phyloP scores from a whole-genome alignment of 2,113 vertebrate species.

The Peromyscus polionotus region DNA sequence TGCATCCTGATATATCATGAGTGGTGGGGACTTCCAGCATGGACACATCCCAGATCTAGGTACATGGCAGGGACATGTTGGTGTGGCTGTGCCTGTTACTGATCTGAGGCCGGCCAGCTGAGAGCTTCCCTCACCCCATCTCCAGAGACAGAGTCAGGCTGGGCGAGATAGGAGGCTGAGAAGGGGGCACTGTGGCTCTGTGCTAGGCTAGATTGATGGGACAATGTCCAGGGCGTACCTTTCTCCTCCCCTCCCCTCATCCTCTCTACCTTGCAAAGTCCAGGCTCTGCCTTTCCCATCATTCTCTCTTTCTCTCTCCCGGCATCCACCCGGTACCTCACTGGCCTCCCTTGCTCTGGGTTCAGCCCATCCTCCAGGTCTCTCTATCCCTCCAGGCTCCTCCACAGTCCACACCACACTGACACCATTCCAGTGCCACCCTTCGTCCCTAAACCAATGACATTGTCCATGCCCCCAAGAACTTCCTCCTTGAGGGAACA shows the following conservation, averaged over 20 bases:
- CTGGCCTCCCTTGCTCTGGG: neutral
- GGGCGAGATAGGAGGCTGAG: neutral
- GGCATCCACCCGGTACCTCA: neutral
- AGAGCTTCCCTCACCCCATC: neutral
- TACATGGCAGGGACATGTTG: neutral
- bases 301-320: neutral
- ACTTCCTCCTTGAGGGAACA: neutral
- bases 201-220: neutral
- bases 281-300: neutral
- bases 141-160: neutral
- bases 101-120: neutral
- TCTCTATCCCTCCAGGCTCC: neutral
- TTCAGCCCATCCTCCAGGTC: neutral
- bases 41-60: neutral
- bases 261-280: fast-evolving
- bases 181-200: no score
- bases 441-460: neutral
- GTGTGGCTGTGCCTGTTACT: neutral
- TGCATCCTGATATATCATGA: neutral
- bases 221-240: neutral
- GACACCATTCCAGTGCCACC: neutral
- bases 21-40: neutral
- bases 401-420: neutral
- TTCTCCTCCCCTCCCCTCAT: no score
- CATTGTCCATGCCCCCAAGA: neutral